These are phyloP conservation scores for Ctenopoma kingsleyae DNA, from an alignment of 2,797 vertebrate species.

Conservation along the genomic window DNA sequence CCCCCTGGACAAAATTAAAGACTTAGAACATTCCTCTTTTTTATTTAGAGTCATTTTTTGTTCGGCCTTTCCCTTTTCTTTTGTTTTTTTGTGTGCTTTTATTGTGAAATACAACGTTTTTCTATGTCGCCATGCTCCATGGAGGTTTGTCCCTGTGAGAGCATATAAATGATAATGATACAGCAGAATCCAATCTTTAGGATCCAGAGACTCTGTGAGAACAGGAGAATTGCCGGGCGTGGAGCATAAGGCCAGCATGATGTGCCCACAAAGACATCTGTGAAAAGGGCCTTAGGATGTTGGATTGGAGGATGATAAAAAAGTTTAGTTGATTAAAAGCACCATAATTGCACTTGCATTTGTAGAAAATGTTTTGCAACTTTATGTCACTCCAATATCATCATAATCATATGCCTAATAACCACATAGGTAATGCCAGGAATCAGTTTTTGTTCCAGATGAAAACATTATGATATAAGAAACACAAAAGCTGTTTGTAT, in stretches of 20 bases:
- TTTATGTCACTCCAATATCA: background rate
- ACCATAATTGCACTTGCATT: conserved; percentile 6
- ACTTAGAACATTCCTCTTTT: background rate
- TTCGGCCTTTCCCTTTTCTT: background rate
- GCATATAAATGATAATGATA: conserved; percentile 62
- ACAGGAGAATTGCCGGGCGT: conserved; percentile 27
- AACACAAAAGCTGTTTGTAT: conserved; percentile 47
- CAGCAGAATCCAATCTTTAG: conserved; percentile 37
- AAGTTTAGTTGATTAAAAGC: conserved; percentile 29
- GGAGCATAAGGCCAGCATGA: conserved; percentile 3
- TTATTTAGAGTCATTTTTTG: background rate
- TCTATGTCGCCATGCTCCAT: conserved; percentile 25
- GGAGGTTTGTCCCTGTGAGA: conserved; percentile 11
- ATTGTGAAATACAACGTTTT: conserved; percentile 22
- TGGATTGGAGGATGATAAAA: conserved; percentile 9
- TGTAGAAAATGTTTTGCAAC: background rate
- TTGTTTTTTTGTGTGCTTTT: conserved; percentile 12
- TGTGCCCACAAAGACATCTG: conserved; percentile 38
- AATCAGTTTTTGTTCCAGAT: conserved; percentile 25
- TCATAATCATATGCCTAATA: background rate
- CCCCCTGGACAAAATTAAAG: background rate
- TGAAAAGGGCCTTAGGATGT: background rate
- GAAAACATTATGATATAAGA: conserved; percentile 27
- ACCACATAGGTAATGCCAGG: background rate
- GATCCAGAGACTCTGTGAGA: conserved; percentile 33